Conservation (phyloP, 2,113 vertebrate genomes). For the Forbesichthys agassizii region DNA sequence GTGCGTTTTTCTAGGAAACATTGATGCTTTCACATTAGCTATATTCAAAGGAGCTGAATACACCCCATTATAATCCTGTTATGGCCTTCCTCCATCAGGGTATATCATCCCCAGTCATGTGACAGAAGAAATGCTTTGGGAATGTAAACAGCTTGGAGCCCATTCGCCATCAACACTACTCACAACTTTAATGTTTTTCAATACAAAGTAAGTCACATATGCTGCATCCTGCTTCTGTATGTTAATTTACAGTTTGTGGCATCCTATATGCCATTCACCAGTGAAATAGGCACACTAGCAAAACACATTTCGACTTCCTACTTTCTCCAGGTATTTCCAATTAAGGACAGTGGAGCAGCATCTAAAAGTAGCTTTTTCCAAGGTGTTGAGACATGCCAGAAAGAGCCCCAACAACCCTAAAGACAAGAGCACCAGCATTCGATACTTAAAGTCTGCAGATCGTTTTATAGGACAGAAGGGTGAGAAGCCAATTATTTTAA, state of each 20-base stretch:
- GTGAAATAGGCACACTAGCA: not conserved
- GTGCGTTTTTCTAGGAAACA: too few species aligned
- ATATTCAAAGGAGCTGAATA: too few species aligned
- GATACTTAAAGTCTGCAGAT: conserved; percentile 92
- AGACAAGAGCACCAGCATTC: conserved; percentile 98
- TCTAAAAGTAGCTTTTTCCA: conserved; percentile 97
- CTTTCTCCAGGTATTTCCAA: conserved; percentile 86
- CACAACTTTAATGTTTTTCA: conserved; percentile 99
- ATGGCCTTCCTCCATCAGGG: conserved; percentile 72
- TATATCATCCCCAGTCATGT: conserved; percentile 97
- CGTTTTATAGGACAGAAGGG: conserved; percentile 96
- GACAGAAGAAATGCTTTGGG: conserved; percentile 99
- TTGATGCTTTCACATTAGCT: not conserved
- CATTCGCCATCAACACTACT: conserved; percentile 97
- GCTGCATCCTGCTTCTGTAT: not conserved
- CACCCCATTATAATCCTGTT: conserved; percentile 5
- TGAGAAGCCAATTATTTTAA: conserved; percentile 34
- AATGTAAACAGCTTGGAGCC: conserved; percentile 97
- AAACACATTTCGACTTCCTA: not conserved
- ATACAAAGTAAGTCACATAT: conserved; percentile 91
- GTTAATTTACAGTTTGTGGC: not conserved
- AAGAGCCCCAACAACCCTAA: conserved; percentile 98
- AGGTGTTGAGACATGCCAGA: conserved; percentile 96
- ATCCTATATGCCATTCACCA: not conserved
- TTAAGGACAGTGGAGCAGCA: conserved; percentile 98